These are phyloP conservation scores for Montifringilla adamsi DNA, from an alignment of 2,113 vertebrate genomes.

Conservation along the genomic window DNA sequence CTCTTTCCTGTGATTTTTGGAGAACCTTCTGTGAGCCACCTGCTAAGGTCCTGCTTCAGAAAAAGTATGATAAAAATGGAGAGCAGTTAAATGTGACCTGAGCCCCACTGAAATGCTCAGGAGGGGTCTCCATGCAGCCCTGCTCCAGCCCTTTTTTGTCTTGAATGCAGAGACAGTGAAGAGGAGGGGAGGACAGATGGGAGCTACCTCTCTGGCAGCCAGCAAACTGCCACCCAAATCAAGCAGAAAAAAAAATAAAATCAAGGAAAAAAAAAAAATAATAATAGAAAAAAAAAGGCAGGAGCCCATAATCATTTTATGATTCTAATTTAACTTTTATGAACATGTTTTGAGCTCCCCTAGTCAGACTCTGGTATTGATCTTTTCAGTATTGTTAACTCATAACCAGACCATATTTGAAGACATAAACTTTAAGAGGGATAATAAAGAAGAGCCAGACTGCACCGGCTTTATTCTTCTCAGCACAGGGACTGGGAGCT, in stretches of 20 bases:
- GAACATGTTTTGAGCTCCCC: constrained; percentile 66
- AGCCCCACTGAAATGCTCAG: not conserved
- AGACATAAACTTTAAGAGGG: constrained; percentile 77
- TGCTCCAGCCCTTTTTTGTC: not conserved
- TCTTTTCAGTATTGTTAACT: constrained; percentile 74
- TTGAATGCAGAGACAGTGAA: not conserved
- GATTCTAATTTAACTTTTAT: constrained; percentile 75
- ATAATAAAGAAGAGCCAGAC: constrained; percentile 70
- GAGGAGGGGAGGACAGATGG: not conserved
- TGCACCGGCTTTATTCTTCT: constrained; percentile 37
- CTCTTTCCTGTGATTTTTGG: not conserved
- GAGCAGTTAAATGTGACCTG: not conserved
- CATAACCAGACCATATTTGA: constrained; percentile 76
- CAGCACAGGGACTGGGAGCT: not conserved
- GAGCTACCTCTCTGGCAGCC: not conserved
- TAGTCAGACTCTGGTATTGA: constrained; percentile 70
- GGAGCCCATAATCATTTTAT: constrained; percentile 70
- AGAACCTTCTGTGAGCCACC: not conserved
- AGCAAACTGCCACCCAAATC: constrained; percentile 11
- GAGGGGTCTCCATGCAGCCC: fast-evolving
- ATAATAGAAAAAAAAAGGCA: not conserved
- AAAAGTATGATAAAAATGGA: not conserved
- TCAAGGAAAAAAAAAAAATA: not conserved
- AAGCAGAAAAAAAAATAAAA: not conserved
- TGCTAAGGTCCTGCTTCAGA: not conserved